Conservation (phyloP, 1,140 invertebrate species). For the Drosophila nasuta region DNA sequence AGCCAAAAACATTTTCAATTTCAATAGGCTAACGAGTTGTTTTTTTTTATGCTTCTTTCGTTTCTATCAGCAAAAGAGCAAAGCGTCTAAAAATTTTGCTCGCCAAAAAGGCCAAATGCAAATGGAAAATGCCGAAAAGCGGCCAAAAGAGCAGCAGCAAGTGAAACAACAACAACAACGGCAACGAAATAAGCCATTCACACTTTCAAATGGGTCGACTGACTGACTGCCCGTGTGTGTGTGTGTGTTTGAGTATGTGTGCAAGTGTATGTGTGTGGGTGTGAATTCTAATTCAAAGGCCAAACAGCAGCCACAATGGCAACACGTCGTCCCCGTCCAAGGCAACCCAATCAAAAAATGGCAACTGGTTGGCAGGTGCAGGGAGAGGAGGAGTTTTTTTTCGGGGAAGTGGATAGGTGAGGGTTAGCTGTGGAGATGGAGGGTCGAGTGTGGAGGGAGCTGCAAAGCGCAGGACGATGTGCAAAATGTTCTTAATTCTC, state of each 20-base stretch:
- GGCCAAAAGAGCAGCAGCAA: conserved; percentile 57
- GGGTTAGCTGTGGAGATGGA: background rate
- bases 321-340: conserved; percentile 56
- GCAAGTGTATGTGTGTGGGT: conserved; percentile 21
- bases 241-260: conserved; percentile 27
- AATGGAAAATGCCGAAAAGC: conserved; percentile 71
- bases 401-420: background rate
- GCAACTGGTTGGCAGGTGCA: conserved; percentile 50
- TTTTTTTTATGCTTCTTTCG: conserved; percentile 36
- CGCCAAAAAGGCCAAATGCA: conserved; percentile 72
- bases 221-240: conserved; percentile 25
- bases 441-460: background rate
- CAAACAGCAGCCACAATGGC: conserved; percentile 78
- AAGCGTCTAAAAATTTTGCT: conserved; percentile 66
- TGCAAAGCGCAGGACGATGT: conserved; percentile 62
- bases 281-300: conserved; percentile 77
- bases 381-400: conserved; percentile 23
- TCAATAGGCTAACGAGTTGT: conserved; percentile 74
- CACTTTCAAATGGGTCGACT: conserved; percentile 58
- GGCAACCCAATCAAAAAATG: conserved; percentile 57
- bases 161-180: conserved; percentile 12
- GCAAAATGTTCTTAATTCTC: conserved; percentile 83
- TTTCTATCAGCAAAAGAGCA: conserved; percentile 49
- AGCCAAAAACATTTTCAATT: conserved; percentile 73
- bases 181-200: conserved; percentile 76